Evolutionary conservation across 2,888 invertebrate genomes (phyloP).

Genomic region (Celastrina argiolus): DNA sequence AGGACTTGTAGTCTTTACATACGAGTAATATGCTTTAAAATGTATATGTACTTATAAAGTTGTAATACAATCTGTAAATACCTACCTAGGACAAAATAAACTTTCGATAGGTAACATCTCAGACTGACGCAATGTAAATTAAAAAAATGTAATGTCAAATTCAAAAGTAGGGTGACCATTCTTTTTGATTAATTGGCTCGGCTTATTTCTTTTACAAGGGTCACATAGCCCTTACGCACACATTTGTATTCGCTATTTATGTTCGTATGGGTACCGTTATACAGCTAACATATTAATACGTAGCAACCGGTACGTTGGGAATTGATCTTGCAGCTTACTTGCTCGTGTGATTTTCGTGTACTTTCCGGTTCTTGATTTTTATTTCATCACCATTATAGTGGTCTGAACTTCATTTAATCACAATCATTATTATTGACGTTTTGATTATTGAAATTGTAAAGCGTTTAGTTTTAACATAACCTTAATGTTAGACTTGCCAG

Average conservation of each 20-base stretch:
- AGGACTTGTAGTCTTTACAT: neutral
- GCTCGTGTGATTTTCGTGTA: constrained; percentile 59
- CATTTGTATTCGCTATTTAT: constrained; percentile 52
- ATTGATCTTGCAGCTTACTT: constrained; percentile 42
- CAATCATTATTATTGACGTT: constrained; percentile 42
- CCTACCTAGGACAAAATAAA: neutral
- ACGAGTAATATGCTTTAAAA: neutral
- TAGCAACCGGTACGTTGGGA: constrained; percentile 46
- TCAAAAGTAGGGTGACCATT: neutral
- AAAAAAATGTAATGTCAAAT: neutral
- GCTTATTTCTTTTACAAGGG: constrained; percentile 2
- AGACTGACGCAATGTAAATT: neutral
- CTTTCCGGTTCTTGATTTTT: constrained; percentile 45
- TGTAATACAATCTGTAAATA: neutral
- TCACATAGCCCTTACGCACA: constrained; percentile 46
- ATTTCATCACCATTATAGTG: constrained; percentile 26
- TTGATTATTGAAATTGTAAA: neutral
- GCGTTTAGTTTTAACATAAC: neutral
- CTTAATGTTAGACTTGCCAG: neutral
- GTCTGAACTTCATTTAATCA: constrained; percentile 35
- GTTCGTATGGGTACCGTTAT: constrained; percentile 58
- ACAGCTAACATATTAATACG: constrained; percentile 48
- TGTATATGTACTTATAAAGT: neutral
- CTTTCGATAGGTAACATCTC: neutral
- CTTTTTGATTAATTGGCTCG: constrained; percentile 1